Evolutionary conservation across 2,888 invertebrate genomes (phyloP), one percentile per base, ranked within the genome.

Genomic region (Drosophila buzzatii): DNA sequence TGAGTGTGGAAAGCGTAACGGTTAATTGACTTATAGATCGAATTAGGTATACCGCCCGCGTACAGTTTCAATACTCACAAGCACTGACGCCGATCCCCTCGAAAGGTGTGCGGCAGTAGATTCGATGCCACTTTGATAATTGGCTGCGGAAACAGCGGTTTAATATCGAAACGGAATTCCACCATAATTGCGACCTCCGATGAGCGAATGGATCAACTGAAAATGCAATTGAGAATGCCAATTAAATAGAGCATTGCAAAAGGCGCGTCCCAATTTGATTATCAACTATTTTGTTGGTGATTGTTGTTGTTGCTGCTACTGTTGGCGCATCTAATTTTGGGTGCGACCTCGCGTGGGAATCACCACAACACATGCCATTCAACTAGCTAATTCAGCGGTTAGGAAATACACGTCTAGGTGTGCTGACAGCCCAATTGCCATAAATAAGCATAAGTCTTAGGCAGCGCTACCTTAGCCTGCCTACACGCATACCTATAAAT

Each of bases 161-260:
- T 93, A 60, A 94, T 91, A 88, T 94, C 93, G 89, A 94, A 94
- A 78, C 94, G 93, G 91, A 95, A 95, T 82, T 94, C 94, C 93
- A 94, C 94, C 91, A 92, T 93, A 71, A 59, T 79, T 60, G 69
- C 45, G 56, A 52, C 70, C 44, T n/a, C 23, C 55, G 69, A 74
- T 47, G n/a, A 70, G 79, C 75, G 62, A 55, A 27, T 41, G 27
- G 31, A 66, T 37, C 35, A 75, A 59, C 62, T 79, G 56, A 69
- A 76, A 80, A 64, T 73, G 76, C 76, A 71, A 71, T 76, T 56
- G 61, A 68, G 61, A 78, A 81, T 66, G 66, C 68, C 73, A 70
- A 76, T 79, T 88, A 79, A 86, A 82, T 90, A 90, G 90, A 90
- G 89, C 86, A 78, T 82, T 85, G 73, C 74, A 66, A 67, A 68